Percentiles rank a stretch among this genome's conserved stretches.
phyloP scores from a whole-genome alignment of 2,888 invertebrate species.

The Mylabris sibirica region DNA sequence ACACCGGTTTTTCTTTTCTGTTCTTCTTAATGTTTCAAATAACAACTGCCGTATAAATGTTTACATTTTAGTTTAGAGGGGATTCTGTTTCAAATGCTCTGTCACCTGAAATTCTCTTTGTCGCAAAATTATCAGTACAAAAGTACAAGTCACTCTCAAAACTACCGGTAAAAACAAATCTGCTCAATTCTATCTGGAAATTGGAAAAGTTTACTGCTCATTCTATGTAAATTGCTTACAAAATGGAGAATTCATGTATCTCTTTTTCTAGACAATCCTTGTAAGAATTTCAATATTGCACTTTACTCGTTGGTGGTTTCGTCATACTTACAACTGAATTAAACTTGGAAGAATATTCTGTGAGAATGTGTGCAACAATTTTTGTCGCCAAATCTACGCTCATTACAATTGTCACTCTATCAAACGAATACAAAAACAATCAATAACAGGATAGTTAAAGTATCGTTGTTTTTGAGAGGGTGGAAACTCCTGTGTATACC shows the following conservation, averaged over 20 bases:
- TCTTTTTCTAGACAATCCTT: too few relatives aligned
- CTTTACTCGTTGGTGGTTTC: too few relatives aligned
- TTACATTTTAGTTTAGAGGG: not conserved
- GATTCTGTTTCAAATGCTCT: not conserved
- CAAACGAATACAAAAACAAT: not conserved
- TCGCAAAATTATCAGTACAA: not conserved
- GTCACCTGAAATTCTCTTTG: not conserved
- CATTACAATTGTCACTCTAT: not conserved
- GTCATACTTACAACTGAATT: too few relatives aligned
- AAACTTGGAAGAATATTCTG: too few relatives aligned
- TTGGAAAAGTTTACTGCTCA: too few relatives aligned
- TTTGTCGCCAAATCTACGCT: not conserved
- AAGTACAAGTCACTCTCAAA: too few relatives aligned
- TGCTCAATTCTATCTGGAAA: too few relatives aligned
- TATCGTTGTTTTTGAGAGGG: not conserved
- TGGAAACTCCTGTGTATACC: conserved; percentile 25
- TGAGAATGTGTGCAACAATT: too few relatives aligned
- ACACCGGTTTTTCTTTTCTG: not conserved
- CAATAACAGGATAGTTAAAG: not conserved
- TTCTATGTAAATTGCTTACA: too few relatives aligned
- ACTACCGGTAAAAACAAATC: too few relatives aligned
- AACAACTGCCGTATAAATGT: not conserved
- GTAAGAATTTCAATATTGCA: too few relatives aligned
- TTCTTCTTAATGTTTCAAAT: not conserved
- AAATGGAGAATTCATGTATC: too few relatives aligned